Conservation (phyloP, 2,888 invertebrate genomes). For the Antitype chi region DNA sequence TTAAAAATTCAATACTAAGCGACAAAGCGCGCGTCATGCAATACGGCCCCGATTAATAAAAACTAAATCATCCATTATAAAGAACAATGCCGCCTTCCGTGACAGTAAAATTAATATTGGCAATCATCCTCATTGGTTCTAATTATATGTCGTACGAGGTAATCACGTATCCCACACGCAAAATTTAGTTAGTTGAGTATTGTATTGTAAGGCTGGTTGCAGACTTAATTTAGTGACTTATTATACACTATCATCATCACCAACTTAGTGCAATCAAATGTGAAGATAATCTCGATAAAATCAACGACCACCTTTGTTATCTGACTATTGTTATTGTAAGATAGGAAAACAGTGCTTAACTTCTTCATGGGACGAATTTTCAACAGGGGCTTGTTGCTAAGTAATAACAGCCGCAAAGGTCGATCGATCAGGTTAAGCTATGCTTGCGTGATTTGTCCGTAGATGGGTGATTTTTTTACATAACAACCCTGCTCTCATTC, state of each 20-base stretch:
- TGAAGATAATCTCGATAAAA: background rate
- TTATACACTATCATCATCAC: background rate
- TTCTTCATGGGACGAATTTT: background rate
- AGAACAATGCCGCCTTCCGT: conserved; percentile 41
- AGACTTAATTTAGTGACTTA: background rate
- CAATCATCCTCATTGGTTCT: conserved; percentile 32
- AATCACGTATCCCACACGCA: conserved; percentile 27
- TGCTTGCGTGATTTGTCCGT: too few relatives aligned
- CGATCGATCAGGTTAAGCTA: too few relatives aligned
- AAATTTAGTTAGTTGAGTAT: conserved; percentile 4
- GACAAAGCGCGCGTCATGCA: background rate
- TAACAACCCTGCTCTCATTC: too few relatives aligned
- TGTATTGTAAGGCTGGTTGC: background rate
- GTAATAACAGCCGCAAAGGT: too few relatives aligned
- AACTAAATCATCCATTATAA: conserved; percentile 17
- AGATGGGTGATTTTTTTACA: too few relatives aligned
- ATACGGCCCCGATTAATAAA: background rate
- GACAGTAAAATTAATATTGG: conserved; percentile 32
- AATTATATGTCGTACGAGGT: conserved; percentile 40
- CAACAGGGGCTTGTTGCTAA: too few relatives aligned
- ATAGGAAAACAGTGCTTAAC: too few relatives aligned
- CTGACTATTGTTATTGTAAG: background rate
- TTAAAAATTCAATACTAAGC: background rate
- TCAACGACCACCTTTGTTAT: background rate
- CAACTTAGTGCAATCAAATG: background rate